These are phyloP conservation scores for Chlorospingus flavigularis DNA, from an alignment of 2,797 vertebrate genomes.

Conservation along the genomic window DNA sequence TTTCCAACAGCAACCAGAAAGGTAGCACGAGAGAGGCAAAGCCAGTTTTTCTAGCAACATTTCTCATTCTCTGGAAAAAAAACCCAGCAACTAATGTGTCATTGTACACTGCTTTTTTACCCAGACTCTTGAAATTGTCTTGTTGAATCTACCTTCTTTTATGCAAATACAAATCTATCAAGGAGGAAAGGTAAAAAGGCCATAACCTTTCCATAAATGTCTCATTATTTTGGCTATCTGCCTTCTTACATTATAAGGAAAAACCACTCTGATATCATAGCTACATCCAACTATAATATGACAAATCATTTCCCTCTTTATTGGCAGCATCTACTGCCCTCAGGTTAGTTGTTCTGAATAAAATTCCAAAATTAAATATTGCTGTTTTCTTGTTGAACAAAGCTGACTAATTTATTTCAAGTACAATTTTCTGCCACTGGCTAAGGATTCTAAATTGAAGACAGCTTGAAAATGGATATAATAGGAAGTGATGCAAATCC, in stretches of 20 bases:
- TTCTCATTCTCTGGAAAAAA: not conserved
- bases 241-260: not conserved
- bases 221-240: not conserved
- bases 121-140: not conserved
- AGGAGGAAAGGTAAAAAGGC: not conserved
- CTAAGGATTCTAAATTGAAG: not conserved
- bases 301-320: not conserved
- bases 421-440: not conserved
- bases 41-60: not conserved
- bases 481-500: not conserved
- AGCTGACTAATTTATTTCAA: slow-evolving; percentile 27
- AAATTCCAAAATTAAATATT: slow-evolving; percentile 17
- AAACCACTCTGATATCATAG: not conserved
- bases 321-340: not conserved
- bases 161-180: not conserved
- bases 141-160: not conserved
- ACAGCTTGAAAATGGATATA: not conserved
- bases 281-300: not conserved
- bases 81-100: not conserved
- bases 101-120: fast-evolving
- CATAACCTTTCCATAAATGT: not conserved
- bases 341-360: not conserved
- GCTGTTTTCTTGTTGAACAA: not conserved
- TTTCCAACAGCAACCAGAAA: not conserved
- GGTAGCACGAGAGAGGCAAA: not conserved